Base-by-base conservation (phyloP, 2,797 vertebrate genomes). In the Spatula versicolor region DNA sequence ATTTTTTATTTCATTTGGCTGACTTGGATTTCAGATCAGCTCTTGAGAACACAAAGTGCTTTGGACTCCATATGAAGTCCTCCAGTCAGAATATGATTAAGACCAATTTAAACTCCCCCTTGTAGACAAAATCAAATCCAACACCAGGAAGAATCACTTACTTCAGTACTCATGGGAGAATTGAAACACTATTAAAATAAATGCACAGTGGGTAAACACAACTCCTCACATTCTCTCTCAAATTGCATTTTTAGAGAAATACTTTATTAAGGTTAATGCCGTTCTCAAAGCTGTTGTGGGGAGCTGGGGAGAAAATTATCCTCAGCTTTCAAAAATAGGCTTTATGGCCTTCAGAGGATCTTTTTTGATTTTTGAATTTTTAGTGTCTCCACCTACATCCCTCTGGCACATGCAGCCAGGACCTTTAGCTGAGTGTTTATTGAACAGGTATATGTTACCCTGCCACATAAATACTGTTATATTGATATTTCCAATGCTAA, bases 51-150 rank as follows among this genome's bases (percentile, higher is more conserved):
- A 76, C 69, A 54, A 93, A 94, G 63, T 77, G 84, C 26, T 95
- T 83, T n/a, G 76, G 60, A 83, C 37, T 95, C 87, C 43, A 74
- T 88, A 92, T 91, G 62, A 87, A 95, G 78, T 82, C 82, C 90
- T 81, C 78, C 90, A 95, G 75, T 86, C 46, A 86, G 94, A 93
- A 91, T 88, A 59, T 71, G 91, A 90, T 83, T 93, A 96, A 92
- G 73, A 92, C 76, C 92, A 96, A 95, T 88, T 20, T 68, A 90
- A 95, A 94, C 58, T 88, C 52, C 6, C 52, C 56, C 35, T 92
- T 88, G 82, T 76, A 84, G 50, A 80, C 54, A 55, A 92, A 94
- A 96, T 78, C 63, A 90, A 84, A 92, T 82, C 72, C 59, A 89
- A 60, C 80, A 92, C 75, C 39, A 88, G 93, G 76, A 88, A 94